Base-by-base conservation (phyloP, 2,797 vertebrate genomes). In the Lemur catta region DNA sequence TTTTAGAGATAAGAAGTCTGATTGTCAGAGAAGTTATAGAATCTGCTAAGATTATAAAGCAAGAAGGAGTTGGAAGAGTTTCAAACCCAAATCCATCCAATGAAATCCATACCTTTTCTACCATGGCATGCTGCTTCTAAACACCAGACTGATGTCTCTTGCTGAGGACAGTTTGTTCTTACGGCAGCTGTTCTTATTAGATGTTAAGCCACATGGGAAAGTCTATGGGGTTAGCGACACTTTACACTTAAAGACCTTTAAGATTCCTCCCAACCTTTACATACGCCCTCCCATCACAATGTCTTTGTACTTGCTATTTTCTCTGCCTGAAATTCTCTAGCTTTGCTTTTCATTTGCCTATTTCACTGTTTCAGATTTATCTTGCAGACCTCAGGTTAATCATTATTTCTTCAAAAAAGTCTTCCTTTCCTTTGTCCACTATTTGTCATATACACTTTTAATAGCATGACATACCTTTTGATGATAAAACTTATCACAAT, bases 21-120 rank as follows among this genome's bases (percentile, higher is more conserved):
- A 50, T 18, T 4, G 24, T 57, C 57, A 84, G 22, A 55, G 55
- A 84, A 89, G 33, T 22, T 79, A 30, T 81, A 72, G 57, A 91
- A 50, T 89, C 93, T 57, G 11, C 4, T 12, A n/a, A 71, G 35
- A 26, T 89, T 71, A 13, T 75, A 85, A 17, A 92, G 18, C 63
- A 92, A 93, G 46, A 41, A 95, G 35, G 57, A 94, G 17, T 74
- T 94, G 33, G 86, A 84, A 86, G 33, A 82, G 55, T 87, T 91
- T 95, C 71, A 87, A 67, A 92, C 33, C 15, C 24, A 55, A 75
- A 67, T 74, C 10, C 33, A 3, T 76, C 79, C 80, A 93, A 84
- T 78, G 50, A 96, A 90, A 48, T 61, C 11, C 50, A 48, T 30
- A 61, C 41, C 57, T 26, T 75, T 88, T 59, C n/a, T 46, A 80